A percentile compares a stretch with the other conserved stretches of the same genome.
phyloP scores from a whole-genome alignment of 2,797 vertebrate species.

The Labeo calbasu region DNA sequence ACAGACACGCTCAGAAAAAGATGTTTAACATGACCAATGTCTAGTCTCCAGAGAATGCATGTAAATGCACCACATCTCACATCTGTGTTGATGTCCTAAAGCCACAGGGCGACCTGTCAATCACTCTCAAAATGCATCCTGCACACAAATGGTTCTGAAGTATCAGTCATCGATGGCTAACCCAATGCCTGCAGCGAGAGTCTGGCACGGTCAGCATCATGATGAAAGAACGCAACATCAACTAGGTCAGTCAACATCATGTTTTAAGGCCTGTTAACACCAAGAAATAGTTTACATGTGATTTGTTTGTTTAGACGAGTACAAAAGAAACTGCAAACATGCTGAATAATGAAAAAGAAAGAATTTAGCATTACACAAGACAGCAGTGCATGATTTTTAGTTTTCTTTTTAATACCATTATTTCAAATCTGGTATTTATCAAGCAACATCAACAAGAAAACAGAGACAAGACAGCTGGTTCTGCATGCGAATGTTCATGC shows the following conservation, averaged over 20 bases:
- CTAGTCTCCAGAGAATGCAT: neutral
- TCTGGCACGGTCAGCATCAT: neutral
- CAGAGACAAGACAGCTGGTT: neutral
- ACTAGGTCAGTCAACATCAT: neutral
- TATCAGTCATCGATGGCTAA: neutral
- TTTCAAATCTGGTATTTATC: neutral
- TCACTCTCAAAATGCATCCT: neutral
- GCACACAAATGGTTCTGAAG: neutral
- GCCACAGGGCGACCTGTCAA: neutral
- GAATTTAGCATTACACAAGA: neutral
- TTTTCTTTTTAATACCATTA: neutral
- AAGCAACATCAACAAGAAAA: neutral
- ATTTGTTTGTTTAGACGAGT: neutral
- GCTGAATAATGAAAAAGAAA: neutral
- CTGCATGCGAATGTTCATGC: neutral
- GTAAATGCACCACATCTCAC: neutral
- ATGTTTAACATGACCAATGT: neutral
- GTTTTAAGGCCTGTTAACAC: neutral
- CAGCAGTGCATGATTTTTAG: neutral
- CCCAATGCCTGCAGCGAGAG: constrained; percentile 1
- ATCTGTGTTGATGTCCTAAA: constrained; percentile 10
- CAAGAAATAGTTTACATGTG: neutral
- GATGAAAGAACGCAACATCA: neutral
- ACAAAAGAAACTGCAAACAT: neutral
- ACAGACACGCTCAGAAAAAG: neutral